Base-by-base conservation (phyloP, 2,888 invertebrate genomes). In the Ophioninae sp. region DNA sequence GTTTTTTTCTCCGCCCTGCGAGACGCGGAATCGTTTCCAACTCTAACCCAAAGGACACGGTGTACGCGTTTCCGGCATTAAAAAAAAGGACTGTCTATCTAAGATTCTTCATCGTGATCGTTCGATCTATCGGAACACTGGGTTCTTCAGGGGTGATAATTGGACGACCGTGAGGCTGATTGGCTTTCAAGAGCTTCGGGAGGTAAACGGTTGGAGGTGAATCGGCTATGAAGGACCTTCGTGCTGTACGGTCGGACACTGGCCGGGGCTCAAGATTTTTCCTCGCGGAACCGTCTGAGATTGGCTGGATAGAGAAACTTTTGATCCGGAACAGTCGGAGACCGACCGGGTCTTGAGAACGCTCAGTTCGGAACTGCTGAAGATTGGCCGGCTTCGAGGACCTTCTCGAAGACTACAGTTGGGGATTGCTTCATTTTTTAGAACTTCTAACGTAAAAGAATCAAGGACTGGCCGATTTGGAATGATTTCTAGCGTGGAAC, bases 21-120 rank as follows among this genome's bases (percentile, higher is more conserved):
- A 23, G 39, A 68, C 50, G 50, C 20, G 78, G 73, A 73, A 81
- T 82, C 78, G 68, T 67, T 41, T 64, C 37, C 30, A 81, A 83
- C 64, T 69, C 79, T 79, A 85, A 79, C 76, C 70, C 67, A 56
- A 37, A 44, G 50, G 76, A 59, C 41, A 72, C 65, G 20, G 13
- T 56, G 20, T 72, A 50, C 61, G 20, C 68, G 69, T 78, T 20
- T 56, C 39, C 39, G 62, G 64, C 62, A 74, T 59, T 57, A 80
- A 67, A 56, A 20, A 10, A 44, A 30, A n/a, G n/a, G n/a, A n/a
- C n/a, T n/a, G n/a, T n/a, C n/a, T n/a, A n/a, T n/a, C n/a, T n/a
- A n/a, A n/a, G n/a, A 50, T 17, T 50, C 13, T 50, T 50, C 6
- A 50, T 5, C 50, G 17, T 17, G 50, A 5, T 50, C 50, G 50